A percentile compares a stretch with the other conserved stretches of the same genome.
Evolutionary conservation across 1,140 invertebrate genomes (phyloP).

Genomic region (Himalopsyche phryganea): DNA sequence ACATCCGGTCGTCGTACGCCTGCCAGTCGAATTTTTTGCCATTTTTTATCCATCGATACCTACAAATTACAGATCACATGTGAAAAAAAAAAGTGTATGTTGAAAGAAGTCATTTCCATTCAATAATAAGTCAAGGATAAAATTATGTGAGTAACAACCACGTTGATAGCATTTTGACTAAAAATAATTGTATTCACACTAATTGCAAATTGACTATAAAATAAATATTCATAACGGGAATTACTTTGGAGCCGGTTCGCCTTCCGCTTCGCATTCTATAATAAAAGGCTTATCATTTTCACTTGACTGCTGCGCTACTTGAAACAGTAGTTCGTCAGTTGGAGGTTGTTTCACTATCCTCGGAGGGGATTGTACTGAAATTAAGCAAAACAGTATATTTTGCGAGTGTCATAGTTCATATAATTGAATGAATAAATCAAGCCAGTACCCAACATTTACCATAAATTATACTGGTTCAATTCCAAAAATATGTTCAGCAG

Average conservation of each 20-base stretch:
- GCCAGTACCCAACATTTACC: background rate
- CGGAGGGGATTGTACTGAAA: slow-evolving; percentile 77
- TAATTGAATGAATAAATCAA: background rate
- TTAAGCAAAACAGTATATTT: background rate
- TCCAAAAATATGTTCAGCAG: background rate
- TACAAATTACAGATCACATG: no score
- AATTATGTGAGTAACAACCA: no score
- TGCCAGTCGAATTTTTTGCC: slow-evolving; percentile 87
- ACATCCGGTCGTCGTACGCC: slow-evolving; percentile 89
- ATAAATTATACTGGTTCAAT: background rate
- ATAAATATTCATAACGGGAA: slow-evolving; percentile 6
- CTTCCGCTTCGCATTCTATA: slow-evolving; percentile 92
- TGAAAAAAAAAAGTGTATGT: no score
- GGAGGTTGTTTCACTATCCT: slow-evolving; percentile 88
- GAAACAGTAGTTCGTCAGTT: slow-evolving; percentile 84
- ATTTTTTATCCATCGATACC: slow-evolving; percentile 95
- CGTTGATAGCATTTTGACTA: no score
- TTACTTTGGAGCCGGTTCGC: slow-evolving; percentile 84
- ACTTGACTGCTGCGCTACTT: slow-evolving; percentile 74
- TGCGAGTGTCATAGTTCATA: background rate
- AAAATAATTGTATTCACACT: no score
- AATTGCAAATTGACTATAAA: background rate
- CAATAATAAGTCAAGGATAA: no score
- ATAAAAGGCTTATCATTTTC: slow-evolving; percentile 92
- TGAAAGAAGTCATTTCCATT: no score